phyloP scores from a whole-genome alignment of 2,113 vertebrate genomes.

The Chunga burmeisteri region DNA sequence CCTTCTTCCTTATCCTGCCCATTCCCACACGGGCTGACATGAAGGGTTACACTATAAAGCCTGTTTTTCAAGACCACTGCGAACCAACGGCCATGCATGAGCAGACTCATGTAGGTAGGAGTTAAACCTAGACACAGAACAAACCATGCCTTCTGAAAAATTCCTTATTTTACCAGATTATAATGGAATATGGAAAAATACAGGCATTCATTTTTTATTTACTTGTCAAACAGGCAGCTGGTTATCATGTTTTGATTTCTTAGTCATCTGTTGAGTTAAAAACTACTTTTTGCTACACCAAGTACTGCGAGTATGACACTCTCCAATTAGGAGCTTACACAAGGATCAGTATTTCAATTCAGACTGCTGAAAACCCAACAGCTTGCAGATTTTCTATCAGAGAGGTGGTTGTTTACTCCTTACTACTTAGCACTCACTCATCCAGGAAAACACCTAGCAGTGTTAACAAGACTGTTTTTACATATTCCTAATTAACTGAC shows the following conservation, averaged over 20 bases:
- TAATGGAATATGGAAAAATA: background rate
- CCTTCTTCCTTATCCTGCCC: background rate
- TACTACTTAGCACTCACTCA: background rate
- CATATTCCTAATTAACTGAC: background rate
- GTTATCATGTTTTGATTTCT: background rate
- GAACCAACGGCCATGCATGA: rapidly evolving
- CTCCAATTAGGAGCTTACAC: background rate
- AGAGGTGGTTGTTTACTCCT: background rate
- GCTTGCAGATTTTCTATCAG: background rate
- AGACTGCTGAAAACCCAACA: background rate
- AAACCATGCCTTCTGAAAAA: background rate
- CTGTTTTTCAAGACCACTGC: background rate
- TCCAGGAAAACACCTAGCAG: background rate
- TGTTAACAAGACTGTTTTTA: background rate
- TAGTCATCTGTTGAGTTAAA: background rate
- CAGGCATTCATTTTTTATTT: background rate
- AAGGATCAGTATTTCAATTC: background rate
- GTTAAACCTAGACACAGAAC: background rate
- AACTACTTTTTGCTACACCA: background rate
- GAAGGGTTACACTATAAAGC: background rate
- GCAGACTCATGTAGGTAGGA: rapidly evolving
- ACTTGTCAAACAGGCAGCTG: background rate
- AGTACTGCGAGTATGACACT: background rate
- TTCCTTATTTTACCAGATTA: background rate
- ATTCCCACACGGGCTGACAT: rapidly evolving